Evolutionary conservation across 23 tunicate species (phyloP), one percentile per base, ranked within the genome.

Genomic region (Styela plicata): DNA sequence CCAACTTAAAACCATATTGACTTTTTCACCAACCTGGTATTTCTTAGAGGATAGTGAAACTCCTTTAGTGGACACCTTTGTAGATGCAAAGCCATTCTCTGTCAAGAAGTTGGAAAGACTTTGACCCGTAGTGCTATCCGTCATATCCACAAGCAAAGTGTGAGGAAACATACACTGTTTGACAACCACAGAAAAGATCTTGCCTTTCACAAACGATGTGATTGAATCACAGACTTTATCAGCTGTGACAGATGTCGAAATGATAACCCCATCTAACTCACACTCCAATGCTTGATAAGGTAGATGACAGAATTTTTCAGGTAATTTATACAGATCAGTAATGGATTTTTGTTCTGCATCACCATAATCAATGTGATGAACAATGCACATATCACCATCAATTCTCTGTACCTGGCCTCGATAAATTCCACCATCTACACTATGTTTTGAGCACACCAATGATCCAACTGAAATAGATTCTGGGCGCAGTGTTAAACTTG

Each of bases 211-310:
- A 44, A 44, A 44, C 7, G 57, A 5, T 7, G 57, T 44, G 57
- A 44, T 44, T 13, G 57, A 5, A 5, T 44, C 57, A 44, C 57
- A 44, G 57, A 44, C 13, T 44, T 44, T 44, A 44, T 44, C 57
- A 7, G 13, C 13, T 44, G 57, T 13, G 13, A 44, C 13, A 44
- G 57, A 44, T 44, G 57, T 44, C 13, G 83, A 7, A 10, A 87
- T 30, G 33, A 22, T 23, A 3, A 87, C 44, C 31, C 82, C 79
- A 37, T 75, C 34, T 10, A 87, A 77, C 28, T 53, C 1, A 74
- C 91, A 87, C 20, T 66, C 35, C 16, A 87, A 36, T 21, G 91
- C 91, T 53, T 87, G 91, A 63, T 69, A 87, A 10, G 74, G 74
- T 0, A 87, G 62, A 23, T 36, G 34, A 29, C 86, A 68, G 35